Evolutionary conservation across 2,113 vertebrate species (phyloP), one percentile per base, ranked within the genome.

Genomic region (Zosterops japonicus): DNA sequence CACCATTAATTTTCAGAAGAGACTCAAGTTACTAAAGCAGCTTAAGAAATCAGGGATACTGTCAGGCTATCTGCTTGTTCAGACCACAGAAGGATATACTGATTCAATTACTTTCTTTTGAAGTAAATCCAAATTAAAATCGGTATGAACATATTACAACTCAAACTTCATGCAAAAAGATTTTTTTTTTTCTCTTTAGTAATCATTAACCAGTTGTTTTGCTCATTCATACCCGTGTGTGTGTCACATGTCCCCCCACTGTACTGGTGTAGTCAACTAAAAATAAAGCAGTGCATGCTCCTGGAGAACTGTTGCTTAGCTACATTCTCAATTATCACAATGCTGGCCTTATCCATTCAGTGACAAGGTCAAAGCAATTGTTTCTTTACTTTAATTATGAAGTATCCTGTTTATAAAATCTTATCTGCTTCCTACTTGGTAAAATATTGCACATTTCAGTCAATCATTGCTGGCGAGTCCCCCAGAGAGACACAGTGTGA

Each of bases 341-440:
- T 89, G 92, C 88, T 96, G 88, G 72, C 69, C 83, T 90, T 68
- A 71, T 76, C 83, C 80, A 89, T 56, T 91, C 80, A 70, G 86
- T 90, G 93, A 83, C 96, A 97, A 96, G 95, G 93, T 96, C 96
- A 96, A 96, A 95, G 72, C 91, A 96, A 96, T 95, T 95, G 96
- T 90, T 95, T 88, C 82, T 81, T 61, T 85, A 67, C 76, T 93
- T 93, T 88, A 93, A 78, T 39, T 68, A 94, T 90, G 89, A 94
- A 95, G 94, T 83, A 93, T 95, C 87, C 91, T 95, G 83, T 96
- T 97, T 90, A 95, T 92, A 92, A 93, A 95, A 82, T n/a, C 88
- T 95, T 96, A 94, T 90, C 88, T 87, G 69, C 64, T 92, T 96
- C 95, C 95, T 82, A 82, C 76, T 89, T 82, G 50, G 86, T 96